Evolutionary conservation across 2,888 invertebrate genomes (phyloP), one percentile per base, ranked within the genome.

Genomic region (Liposcelis brunnea): DNA sequence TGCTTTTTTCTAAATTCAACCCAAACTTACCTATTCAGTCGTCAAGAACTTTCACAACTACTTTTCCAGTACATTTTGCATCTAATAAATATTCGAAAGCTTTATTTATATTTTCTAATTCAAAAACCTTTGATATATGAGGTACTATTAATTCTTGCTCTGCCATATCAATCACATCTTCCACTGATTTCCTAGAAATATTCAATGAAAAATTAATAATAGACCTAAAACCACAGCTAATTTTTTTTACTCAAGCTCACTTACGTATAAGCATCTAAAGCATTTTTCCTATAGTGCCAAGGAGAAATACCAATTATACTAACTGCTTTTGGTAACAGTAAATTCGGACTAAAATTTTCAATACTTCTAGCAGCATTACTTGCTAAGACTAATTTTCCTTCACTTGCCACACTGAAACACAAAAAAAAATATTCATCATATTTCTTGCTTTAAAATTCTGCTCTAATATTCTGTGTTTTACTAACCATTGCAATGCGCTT

Each of bases 81-180:
- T 70, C 66, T 47, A 66, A 60, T 42, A 76, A 64, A 53, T 65
- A 69, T 53, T 69, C 61, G 16, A 76, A 60, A 1, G 77, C 78
- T 48, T 74, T 67, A 55, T 77, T 75, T 7, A 75, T 65, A 54
- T 75, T 61, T 31, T 68, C 60, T 40, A 79, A 60, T 26, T 66
- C 61, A 55, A 70, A 74, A 43, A 61, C 65, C 45, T 70, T 62
- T 32, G 72, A 71, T 38, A 70, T 61, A 51, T 69, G 65, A 1
- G 78, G 76, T 12, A 61, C 64, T 46, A 80, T 70, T n/a, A 75
- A 60, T 16, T 70, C 71, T 51, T 77, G 72, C 49, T 72, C 70
- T 31, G 70, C 70, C 57, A 75, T 67, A 50, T 74, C 69, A 47
- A 78, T 61, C 3, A 75, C 68, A 56, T 75, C 74, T 35, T 65